Evolutionary conservation across 2,888 invertebrate species (phyloP).

Genomic region (Amaurobius ferox): DNA sequence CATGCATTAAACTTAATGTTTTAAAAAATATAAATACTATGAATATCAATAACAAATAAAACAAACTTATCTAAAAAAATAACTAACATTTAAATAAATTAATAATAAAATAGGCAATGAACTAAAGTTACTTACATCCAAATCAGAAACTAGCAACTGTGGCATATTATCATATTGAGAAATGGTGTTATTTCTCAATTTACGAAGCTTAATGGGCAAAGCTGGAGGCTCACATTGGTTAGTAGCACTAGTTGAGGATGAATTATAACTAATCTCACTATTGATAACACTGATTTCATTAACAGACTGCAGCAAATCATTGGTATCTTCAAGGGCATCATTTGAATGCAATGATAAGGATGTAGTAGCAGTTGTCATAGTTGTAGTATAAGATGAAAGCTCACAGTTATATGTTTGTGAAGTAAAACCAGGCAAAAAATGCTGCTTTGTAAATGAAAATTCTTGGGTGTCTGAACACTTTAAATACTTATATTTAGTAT

Average conservation of each 20-base stretch:
- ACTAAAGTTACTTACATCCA: constrained; percentile 70
- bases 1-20: too few species aligned
- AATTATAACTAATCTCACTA: constrained; percentile 30
- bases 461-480: constrained; percentile 62
- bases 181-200: constrained; percentile 80
- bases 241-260: constrained; percentile 10
- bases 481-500: constrained; percentile 44
- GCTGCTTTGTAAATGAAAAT: constrained; percentile 47
- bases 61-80: too few species aligned
- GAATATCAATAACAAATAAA: too few species aligned
- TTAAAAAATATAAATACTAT: too few species aligned
- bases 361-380: constrained; percentile 60
- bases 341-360: constrained; percentile 62
- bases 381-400: constrained; percentile 59
- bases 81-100: too few species aligned
- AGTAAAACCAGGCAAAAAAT: constrained; percentile 54
- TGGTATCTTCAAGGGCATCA: constrained; percentile 23
- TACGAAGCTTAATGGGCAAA: constrained; percentile 82
- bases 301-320: constrained; percentile 28
- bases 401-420: constrained; percentile 67
- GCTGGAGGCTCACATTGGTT: constrained; percentile 78
- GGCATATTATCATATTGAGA: constrained; percentile 85
- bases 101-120: too few species aligned
- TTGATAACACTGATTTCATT: constrained; percentile 51
- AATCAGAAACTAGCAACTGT: constrained; percentile 72